A percentile compares a stretch with the other conserved stretches of the same genome.
Conservation (phyloP, 2,113 vertebrate genomes). For the Cygnus buccinator region DNA sequence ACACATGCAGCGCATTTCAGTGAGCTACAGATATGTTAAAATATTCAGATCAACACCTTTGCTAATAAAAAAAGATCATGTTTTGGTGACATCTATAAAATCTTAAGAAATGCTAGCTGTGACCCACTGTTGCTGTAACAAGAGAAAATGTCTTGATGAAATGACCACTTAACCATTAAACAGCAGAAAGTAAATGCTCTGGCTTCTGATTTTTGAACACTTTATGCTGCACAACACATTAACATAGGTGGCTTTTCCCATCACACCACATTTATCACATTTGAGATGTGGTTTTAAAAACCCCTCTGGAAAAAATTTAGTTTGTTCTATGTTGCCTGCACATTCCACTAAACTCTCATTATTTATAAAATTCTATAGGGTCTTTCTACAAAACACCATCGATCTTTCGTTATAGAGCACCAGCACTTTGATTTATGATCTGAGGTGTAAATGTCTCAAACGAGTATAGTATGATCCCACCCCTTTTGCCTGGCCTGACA, state of each 20-base stretch:
- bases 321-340: constrained; percentile 53
- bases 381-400: constrained; percentile 43
- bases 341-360: constrained; percentile 63
- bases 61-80: not conserved
- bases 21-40: not conserved
- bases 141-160: not conserved
- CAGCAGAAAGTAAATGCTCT: not conserved
- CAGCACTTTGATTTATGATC: constrained; percentile 56
- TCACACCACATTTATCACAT: constrained; percentile 40
- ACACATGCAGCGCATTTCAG: not conserved
- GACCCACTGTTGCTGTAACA: not conserved
- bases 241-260: constrained; percentile 16
- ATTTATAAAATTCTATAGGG: constrained; percentile 69
- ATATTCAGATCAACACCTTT: not conserved
- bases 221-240: not conserved
- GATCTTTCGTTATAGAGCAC: constrained; percentile 58
- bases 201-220: not conserved
- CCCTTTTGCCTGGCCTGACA: constrained; percentile 9
- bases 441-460: constrained; percentile 34
- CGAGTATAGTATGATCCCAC: not conserved
- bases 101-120: not conserved
- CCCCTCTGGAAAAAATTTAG: constrained; percentile 50
- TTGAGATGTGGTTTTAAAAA: constrained; percentile 55
- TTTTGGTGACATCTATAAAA: not conserved
- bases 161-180: not conserved